phyloP scores from a whole-genome alignment of 2,797 vertebrate genomes.

The Xiphophorus birchmanni region DNA sequence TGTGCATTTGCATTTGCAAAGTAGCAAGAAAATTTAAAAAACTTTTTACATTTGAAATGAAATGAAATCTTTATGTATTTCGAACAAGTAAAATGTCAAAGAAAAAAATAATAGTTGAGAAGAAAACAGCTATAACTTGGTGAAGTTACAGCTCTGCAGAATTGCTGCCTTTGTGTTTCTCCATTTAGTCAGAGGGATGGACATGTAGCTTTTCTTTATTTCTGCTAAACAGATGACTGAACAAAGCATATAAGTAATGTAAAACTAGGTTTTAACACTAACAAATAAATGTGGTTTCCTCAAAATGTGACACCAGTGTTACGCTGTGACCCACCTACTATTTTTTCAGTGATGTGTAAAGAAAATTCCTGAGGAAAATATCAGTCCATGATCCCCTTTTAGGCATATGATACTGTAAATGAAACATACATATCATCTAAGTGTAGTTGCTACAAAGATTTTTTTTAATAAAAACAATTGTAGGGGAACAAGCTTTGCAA shows the following conservation, averaged over 20 bases:
- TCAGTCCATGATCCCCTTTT: neutral
- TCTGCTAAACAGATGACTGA: neutral
- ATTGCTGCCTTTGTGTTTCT: neutral
- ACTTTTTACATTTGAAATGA: neutral
- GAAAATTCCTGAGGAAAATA: neutral
- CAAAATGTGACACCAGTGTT: neutral
- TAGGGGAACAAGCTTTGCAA: too few relatives aligned
- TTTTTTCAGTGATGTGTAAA: neutral
- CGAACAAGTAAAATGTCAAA: too few relatives aligned
- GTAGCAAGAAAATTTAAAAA: neutral
- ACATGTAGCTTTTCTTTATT: neutral
- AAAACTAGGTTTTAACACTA: neutral
- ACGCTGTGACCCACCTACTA: neutral
- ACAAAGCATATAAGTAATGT: neutral
- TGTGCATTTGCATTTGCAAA: neutral
- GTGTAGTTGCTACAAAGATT: too few relatives aligned
- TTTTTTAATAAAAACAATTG: too few relatives aligned
- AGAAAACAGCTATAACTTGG: too few relatives aligned
- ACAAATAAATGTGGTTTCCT: neutral
- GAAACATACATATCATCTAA: neutral
- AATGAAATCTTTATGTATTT: too few relatives aligned
- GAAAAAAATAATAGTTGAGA: too few relatives aligned
- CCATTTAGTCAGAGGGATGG: neutral
- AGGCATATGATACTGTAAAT: neutral
- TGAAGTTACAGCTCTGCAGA: neutral